Conservation (phyloP, 2,113 vertebrate species). For the Mesocricetus auratus region DNA sequence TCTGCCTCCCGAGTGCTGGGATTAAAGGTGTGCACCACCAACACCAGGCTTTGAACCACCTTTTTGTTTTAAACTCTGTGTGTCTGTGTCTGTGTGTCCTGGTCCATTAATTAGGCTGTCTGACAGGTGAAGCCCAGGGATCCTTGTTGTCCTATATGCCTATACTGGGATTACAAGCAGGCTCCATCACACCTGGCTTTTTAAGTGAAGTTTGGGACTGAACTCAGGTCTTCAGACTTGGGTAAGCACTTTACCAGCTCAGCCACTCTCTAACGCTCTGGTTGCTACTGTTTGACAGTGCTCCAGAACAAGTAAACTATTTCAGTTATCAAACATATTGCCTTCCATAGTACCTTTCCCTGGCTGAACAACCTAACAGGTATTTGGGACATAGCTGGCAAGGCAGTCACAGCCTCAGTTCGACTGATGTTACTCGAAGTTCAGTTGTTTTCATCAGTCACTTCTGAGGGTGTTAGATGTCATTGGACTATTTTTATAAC, state of each 20-base stretch:
- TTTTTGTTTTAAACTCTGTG: background rate
- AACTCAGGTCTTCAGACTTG: background rate
- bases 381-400: background rate
- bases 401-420: background rate
- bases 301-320: background rate
- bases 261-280: background rate
- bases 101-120: background rate
- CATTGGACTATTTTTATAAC: conserved; percentile 3
- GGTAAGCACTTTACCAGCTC: background rate
- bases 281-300: background rate
- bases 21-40: too few species aligned
- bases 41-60: too few species aligned
- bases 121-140: background rate
- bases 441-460: conserved; percentile 18
- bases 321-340: background rate
- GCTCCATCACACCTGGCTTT: background rate
- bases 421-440: background rate
- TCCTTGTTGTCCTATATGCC: background rate
- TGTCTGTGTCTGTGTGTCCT: background rate
- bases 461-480: background rate
- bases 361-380: background rate
- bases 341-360: background rate
- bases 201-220: background rate
- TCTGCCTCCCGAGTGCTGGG: too few species aligned
- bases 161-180: background rate